A percentile compares a stretch with the other conserved stretches of the same genome.
These are phyloP conservation scores for Whitmania pigra DNA, from an alignment of 1,140 invertebrate species.

Conservation along the genomic window DNA sequence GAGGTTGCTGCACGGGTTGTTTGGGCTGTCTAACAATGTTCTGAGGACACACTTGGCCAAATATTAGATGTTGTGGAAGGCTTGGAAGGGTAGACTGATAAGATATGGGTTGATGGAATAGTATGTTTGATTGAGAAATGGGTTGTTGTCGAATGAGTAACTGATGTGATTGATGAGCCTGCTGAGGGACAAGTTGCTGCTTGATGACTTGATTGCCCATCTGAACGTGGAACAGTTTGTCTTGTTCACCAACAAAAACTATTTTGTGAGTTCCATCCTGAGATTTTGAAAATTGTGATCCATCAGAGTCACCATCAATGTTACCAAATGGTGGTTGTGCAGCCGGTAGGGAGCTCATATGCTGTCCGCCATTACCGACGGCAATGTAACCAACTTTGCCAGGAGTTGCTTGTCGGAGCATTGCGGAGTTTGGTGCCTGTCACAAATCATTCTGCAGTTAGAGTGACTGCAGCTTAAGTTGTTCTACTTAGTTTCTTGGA, in stretches of 20 bases:
- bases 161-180: neutral
- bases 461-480: no score
- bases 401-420: no score
- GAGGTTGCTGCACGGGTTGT: neutral
- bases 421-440: no score
- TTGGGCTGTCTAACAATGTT: neutral
- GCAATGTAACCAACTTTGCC: no score
- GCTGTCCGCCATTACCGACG: neutral
- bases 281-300: neutral
- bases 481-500: no score
- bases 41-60: no score
- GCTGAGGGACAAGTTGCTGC: neutral
- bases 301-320: neutral
- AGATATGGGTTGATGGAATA: neutral
- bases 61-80: constrained; percentile 8
- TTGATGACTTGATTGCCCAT: constrained; percentile 1
- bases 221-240: neutral
- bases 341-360: neutral
- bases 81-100: neutral
- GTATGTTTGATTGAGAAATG: neutral
- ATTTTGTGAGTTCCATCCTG: constrained; percentile 1
- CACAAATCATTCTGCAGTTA: no score
- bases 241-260: no score
- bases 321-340: neutral
- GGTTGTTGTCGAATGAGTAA: neutral